phyloP scores from a whole-genome alignment of 1,140 invertebrate genomes.

The Drosophila lowei region DNA sequence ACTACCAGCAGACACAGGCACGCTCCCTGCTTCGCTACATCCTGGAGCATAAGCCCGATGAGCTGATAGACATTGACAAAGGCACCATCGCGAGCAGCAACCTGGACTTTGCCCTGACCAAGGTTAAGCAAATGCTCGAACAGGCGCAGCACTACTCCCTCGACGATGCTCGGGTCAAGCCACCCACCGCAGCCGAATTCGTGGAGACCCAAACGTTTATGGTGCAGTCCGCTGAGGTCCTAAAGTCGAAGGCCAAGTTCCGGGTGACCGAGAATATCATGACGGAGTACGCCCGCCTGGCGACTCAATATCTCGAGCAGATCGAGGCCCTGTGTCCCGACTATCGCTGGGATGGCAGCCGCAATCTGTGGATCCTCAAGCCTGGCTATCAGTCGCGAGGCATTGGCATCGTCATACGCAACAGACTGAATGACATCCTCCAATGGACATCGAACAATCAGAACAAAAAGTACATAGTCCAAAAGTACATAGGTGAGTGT shows the following conservation, averaged over 20 bases:
- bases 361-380: constrained; percentile 97
- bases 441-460: constrained; percentile 85
- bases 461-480: constrained; percentile 91
- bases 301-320: constrained; percentile 85
- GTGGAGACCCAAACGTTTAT: constrained; percentile 90
- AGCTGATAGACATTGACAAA: constrained; percentile 36
- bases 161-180: constrained; percentile 56
- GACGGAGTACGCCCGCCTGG: constrained; percentile 84
- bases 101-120: constrained; percentile 85
- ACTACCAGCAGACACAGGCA: constrained; percentile 91
- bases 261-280: constrained; percentile 82
- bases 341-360: constrained; percentile 87
- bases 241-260: constrained; percentile 82
- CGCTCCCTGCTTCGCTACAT: constrained; percentile 91
- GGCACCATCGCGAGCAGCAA: constrained; percentile 79
- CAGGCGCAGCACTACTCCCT: constrained; percentile 63
- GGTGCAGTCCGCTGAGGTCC: constrained; percentile 83
- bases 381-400: constrained; percentile 94
- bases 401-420: constrained; percentile 89
- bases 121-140: constrained; percentile 65
- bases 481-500: constrained; percentile 94
- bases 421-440: constrained; percentile 86
- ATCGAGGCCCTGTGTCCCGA: constrained; percentile 86
- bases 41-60: constrained; percentile 79
- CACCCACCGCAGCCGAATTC: constrained; percentile 64